A percentile compares a stretch with the other conserved stretches of the same genome.
phyloP scores from a whole-genome alignment of 2,888 invertebrate genomes.

The Perizoma affinitatum region DNA sequence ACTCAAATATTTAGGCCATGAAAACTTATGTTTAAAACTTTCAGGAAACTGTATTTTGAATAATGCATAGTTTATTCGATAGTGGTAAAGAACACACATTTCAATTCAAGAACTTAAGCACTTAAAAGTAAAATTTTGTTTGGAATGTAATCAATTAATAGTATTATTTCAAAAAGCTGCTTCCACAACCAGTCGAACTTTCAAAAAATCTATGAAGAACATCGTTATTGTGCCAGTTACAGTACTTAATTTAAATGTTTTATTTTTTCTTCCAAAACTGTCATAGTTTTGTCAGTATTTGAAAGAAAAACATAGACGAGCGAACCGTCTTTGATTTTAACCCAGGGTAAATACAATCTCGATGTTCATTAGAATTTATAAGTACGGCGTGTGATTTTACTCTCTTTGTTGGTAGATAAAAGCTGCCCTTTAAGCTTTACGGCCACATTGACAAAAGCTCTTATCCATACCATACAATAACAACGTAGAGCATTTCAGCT shows the following conservation, averaged over 20 bases:
- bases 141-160: conserved; percentile 18
- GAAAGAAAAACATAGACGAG: too few species aligned
- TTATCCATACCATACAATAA: conserved; percentile 2
- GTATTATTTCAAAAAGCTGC: conserved; percentile 4
- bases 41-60: conserved; percentile 7
- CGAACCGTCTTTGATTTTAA: too few species aligned
- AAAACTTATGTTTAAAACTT: conserved; percentile 14
- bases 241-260: too few species aligned
- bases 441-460: conserved; percentile 19
- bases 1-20: conserved; percentile 26
- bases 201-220: conserved; percentile 11
- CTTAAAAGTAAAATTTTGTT: not conserved
- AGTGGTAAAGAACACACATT: conserved; percentile 12
- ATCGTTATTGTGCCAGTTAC: conserved; percentile 2
- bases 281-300: too few species aligned
- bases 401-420: conserved; percentile 11
- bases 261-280: too few species aligned
- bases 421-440: conserved; percentile 6
- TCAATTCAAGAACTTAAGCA: not conserved
- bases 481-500: conserved; percentile 1
- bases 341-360: conserved; percentile 5
- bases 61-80: conserved; percentile 17
- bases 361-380: conserved; percentile 8
- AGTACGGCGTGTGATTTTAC: not conserved
- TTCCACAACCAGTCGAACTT: conserved; percentile 16